These are phyloP conservation scores for Fulmarus glacialis DNA, from an alignment of 2,113 vertebrate species.

Conservation along the genomic window DNA sequence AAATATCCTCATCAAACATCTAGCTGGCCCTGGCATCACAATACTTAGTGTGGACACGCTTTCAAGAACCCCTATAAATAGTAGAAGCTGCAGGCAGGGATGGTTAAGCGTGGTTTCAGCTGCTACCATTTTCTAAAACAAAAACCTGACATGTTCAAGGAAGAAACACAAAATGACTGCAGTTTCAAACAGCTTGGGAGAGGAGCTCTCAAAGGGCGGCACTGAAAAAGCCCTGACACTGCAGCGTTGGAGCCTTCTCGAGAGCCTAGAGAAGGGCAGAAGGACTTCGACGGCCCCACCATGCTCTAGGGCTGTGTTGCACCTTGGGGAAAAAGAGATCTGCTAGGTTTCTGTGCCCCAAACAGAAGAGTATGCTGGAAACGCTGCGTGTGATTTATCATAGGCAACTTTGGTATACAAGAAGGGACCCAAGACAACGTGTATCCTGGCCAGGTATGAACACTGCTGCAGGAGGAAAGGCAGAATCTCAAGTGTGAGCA, in stretches of 20 bases:
- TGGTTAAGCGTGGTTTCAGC: not conserved
- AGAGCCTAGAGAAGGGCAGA: not conserved
- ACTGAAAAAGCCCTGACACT: not conserved
- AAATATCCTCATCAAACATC: not conserved
- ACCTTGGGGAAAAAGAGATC: not conserved
- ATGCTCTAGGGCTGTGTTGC: not conserved
- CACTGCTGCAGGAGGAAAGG: not conserved
- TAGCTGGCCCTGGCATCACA: not conserved
- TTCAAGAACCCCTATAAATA: conserved; percentile 14
- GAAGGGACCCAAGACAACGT: not conserved
- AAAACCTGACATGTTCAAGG: not conserved
- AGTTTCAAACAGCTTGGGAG: not conserved
- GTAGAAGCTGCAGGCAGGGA: not conserved
- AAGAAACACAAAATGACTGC: not conserved
- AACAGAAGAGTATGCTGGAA: not conserved
- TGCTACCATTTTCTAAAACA: not conserved
- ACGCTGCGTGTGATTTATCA: not conserved
- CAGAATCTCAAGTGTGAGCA: not conserved
- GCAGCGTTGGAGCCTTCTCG: rapidly evolving
- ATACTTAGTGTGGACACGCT: not conserved
- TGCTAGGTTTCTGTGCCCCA: not conserved
- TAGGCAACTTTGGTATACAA: not conserved
- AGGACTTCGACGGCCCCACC: not conserved
- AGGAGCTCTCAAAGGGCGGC: not conserved
- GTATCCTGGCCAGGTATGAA: not conserved